Conservation (phyloP, 1,140 invertebrate species). For the Dreissena polymorpha region DNA sequence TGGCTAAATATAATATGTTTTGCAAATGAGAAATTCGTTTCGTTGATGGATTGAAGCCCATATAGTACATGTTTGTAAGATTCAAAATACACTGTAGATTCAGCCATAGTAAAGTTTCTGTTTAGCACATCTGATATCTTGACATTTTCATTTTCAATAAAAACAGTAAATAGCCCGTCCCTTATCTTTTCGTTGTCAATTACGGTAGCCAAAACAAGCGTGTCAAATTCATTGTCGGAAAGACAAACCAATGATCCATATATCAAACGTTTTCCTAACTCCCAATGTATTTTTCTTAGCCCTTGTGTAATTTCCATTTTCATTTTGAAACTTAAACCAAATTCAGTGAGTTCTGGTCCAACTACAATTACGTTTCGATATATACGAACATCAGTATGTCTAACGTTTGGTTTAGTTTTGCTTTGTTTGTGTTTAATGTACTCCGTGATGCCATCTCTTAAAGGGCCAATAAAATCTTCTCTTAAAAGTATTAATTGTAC, state of each 20-base stretch:
- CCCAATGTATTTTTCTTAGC: constrained; percentile 68
- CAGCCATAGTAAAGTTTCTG: constrained; percentile 75
- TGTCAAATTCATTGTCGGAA: constrained; percentile 84
- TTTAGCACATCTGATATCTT: constrained; percentile 26
- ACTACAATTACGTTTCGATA: constrained; percentile 64
- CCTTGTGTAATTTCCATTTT: constrained; percentile 64
- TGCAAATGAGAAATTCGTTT: constrained; percentile 74
- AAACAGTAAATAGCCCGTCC: constrained; percentile 62
- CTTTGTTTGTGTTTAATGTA: constrained; percentile 32
- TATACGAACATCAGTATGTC: constrained; percentile 21
- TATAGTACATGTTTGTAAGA: constrained; percentile 79
- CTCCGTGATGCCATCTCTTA: constrained; percentile 75
- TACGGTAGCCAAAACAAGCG: constrained; percentile 86
- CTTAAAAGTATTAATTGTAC: constrained; percentile 87
- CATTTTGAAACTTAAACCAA: constrained; percentile 62
- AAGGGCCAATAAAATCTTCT: constrained; percentile 83
- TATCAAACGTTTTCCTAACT: constrained; percentile 83
- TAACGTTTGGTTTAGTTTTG: background rate
- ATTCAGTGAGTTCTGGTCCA: constrained; percentile 55
- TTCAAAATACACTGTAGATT: constrained; percentile 81
- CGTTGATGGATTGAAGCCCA: constrained; percentile 75
- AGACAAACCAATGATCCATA: constrained; percentile 87
- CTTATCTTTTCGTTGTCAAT: constrained; percentile 79
- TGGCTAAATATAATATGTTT: constrained; percentile 69
- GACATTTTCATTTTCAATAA: constrained; percentile 73